A percentile compares a stretch with the other conserved stretches of the same genome.
Evolutionary conservation across 2,888 invertebrate species (phyloP).

Genomic region (Dolomedes plantarius): DNA sequence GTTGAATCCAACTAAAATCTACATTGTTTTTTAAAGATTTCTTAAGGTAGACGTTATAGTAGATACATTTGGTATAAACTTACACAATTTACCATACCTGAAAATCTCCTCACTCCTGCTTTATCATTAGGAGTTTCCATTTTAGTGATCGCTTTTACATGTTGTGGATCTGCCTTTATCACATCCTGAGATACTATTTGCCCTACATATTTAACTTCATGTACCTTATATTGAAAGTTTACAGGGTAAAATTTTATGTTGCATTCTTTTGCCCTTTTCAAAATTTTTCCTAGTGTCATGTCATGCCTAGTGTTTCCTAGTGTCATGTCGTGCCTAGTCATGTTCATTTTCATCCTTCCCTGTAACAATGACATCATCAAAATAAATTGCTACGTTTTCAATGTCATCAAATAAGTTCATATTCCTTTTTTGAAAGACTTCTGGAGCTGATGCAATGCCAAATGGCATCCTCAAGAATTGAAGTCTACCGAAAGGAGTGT

Average conservation of each 20-base stretch:
- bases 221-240: slow-evolving; percentile 3
- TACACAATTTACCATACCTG: slow-evolving; percentile 27
- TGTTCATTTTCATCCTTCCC: background rate
- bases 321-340: background rate
- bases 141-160: slow-evolving; percentile 3
- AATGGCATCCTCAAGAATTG: slow-evolving; percentile 19
- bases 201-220: background rate
- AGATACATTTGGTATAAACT: slow-evolving; percentile 21
- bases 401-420: slow-evolving; percentile 10
- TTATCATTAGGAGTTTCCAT: slow-evolving; percentile 11
- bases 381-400: background rate
- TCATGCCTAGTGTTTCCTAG: slow-evolving; percentile 15
- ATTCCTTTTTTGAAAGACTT: background rate
- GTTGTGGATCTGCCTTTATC: background rate
- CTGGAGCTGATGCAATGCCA: background rate
- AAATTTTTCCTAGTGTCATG: background rate
- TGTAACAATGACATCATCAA: slow-evolving; percentile 5
- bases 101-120: background rate
- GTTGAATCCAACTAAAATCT: slow-evolving; percentile 13
- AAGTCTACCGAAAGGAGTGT: slow-evolving; percentile 41
- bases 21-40: background rate
- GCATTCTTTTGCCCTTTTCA: background rate
- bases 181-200: slow-evolving; percentile 2
- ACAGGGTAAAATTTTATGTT: slow-evolving; percentile 14
- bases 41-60: background rate